phyloP scores from a whole-genome alignment of 1,140 invertebrate species.

The Matsumurasca onukii region DNA sequence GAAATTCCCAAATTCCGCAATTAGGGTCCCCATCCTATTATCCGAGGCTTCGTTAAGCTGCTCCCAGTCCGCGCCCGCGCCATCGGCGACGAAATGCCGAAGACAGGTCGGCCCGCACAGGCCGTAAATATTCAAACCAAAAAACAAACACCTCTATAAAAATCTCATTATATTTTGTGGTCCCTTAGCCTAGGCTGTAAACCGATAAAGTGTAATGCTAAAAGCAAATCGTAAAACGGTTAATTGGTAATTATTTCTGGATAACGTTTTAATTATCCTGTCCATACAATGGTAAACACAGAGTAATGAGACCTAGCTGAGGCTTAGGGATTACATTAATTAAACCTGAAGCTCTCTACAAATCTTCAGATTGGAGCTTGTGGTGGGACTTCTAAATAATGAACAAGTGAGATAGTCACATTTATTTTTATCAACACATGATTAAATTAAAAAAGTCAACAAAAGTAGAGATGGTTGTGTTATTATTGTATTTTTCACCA shows the following conservation, averaged over 20 bases:
- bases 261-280: constrained; percentile 18
- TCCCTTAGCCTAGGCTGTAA: background rate
- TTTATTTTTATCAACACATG: too few relatives aligned
- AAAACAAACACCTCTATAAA: constrained; percentile 19
- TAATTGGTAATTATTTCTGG: constrained; percentile 13
- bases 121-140: background rate
- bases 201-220: background rate
- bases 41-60: background rate
- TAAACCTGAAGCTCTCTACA: too few relatives aligned
- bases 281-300: background rate
- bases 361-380: too few relatives aligned
- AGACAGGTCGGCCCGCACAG: background rate
- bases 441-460: too few relatives aligned
- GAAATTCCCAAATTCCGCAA: constrained; percentile 22
- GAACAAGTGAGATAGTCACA: too few relatives aligned
- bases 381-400: too few relatives aligned
- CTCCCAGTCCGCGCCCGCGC: background rate
- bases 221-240: constrained; percentile 8
- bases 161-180: background rate
- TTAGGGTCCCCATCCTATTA: constrained; percentile 7
- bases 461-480: too few relatives aligned
- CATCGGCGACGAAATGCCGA: background rate
- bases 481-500: too few relatives aligned
- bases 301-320: too few relatives aligned
- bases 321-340: too few relatives aligned